These are phyloP conservation scores for Drosophila yooni DNA, from an alignment of 2,888 invertebrate species.

Conservation along the genomic window DNA sequence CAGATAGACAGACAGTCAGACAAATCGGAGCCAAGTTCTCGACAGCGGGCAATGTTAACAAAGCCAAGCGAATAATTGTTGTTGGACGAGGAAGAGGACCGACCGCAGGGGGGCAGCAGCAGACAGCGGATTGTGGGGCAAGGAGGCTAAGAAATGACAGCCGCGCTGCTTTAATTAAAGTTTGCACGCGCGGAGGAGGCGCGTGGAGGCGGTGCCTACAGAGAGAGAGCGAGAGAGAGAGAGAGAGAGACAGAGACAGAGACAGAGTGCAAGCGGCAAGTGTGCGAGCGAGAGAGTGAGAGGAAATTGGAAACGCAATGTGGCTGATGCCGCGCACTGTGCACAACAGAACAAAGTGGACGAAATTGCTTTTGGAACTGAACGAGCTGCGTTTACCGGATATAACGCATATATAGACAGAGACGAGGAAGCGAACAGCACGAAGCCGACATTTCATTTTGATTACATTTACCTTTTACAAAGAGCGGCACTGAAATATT, in stretches of 20 bases:
- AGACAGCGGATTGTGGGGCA: slow-evolving; percentile 14
- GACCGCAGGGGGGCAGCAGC: slow-evolving; percentile 1
- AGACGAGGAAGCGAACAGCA: not conserved
- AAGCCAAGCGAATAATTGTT: slow-evolving; percentile 80
- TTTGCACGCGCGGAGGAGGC: slow-evolving; percentile 58
- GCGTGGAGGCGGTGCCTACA: slow-evolving; percentile 47
- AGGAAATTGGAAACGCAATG: slow-evolving; percentile 77
- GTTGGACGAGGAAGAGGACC: slow-evolving; percentile 34
- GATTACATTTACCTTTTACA: slow-evolving; percentile 67
- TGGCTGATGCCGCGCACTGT: slow-evolving; percentile 77
- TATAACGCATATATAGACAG: slow-evolving; percentile 24
- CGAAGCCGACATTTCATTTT: slow-evolving; percentile 61
- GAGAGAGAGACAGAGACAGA: not conserved
- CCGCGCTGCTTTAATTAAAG: slow-evolving; percentile 78
- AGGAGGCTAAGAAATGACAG: slow-evolving; percentile 73
- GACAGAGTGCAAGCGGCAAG: not conserved
- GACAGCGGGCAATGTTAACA: slow-evolving; percentile 70
- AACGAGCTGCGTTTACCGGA: slow-evolving; percentile 53
- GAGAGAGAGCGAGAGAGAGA: slow-evolving; percentile 4
- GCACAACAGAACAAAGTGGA: slow-evolving; percentile 79
- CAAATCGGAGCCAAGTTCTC: slow-evolving; percentile 52
- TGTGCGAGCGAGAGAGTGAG: slow-evolving; percentile 11
- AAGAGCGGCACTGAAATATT: slow-evolving; percentile 36
- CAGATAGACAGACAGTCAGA: slow-evolving; percentile 5
- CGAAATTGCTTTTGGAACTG: slow-evolving; percentile 77